Percentiles rank a stretch among this genome's conserved stretches.
Evolutionary conservation across 1,140 invertebrate genomes (phyloP).

Genomic region (Euura saliciscinereae): DNA sequence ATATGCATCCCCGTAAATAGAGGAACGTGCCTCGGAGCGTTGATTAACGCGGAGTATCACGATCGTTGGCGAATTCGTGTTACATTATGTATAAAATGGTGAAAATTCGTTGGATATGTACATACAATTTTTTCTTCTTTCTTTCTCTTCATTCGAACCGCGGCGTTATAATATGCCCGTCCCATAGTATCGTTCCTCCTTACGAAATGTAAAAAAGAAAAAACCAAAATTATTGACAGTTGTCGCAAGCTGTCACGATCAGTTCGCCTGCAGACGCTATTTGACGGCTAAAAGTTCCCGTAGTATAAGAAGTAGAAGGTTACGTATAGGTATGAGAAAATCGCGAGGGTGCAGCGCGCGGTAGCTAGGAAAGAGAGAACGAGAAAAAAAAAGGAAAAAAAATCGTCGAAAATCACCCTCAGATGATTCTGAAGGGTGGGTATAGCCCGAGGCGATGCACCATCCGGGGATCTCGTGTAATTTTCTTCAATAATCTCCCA

Average conservation of each 20-base stretch:
- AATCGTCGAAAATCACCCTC: neutral
- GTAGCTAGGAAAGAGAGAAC: neutral
- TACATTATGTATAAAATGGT: too few species aligned
- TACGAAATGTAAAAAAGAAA: too few species aligned
- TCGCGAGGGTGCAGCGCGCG: neutral
- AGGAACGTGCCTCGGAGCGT: neutral
- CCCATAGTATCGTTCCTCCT: too few species aligned
- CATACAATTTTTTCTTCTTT: too few species aligned
- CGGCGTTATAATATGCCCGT: too few species aligned
- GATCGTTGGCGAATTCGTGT: too few species aligned
- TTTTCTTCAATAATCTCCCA: constrained; percentile 39
- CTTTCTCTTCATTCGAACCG: too few species aligned
- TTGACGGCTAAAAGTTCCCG: neutral
- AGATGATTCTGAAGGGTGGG: neutral
- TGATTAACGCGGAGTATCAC: neutral
- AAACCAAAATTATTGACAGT: neutral
- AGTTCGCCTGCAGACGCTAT: neutral
- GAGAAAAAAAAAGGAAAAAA: neutral
- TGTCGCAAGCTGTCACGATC: neutral
- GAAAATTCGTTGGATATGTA: too few species aligned
- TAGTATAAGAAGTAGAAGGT: too few species aligned
- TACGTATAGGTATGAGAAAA: neutral
- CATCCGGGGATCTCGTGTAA: constrained; percentile 29
- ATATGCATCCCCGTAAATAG: neutral
- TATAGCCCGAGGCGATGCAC: constrained; percentile 6